Percentiles rank a stretch among this genome's conserved stretches.
These are phyloP conservation scores for Carposina sasakii DNA, from an alignment of 1,140 invertebrate genomes.

Conservation along the genomic window DNA sequence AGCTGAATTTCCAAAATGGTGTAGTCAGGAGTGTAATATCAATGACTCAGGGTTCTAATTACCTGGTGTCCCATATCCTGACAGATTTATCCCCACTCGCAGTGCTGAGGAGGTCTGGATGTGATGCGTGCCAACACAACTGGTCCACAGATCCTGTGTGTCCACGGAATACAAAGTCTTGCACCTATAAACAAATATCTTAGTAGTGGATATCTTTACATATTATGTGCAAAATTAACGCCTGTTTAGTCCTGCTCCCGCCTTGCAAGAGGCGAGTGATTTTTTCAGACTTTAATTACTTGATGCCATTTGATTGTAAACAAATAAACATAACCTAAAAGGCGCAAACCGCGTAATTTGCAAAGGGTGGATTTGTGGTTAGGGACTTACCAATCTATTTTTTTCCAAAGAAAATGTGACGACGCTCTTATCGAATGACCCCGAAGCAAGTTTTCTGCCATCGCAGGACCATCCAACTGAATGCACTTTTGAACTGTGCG, in stretches of 20 bases:
- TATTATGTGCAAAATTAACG: too few relatives aligned
- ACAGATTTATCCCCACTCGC: conserved; percentile 98
- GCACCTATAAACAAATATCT: conserved; percentile 85
- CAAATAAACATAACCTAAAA: too few relatives aligned
- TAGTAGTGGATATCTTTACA: too few relatives aligned
- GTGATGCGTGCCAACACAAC: conserved; percentile 95
- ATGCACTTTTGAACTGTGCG: conserved; percentile 95
- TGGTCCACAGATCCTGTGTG: conserved; percentile 98
- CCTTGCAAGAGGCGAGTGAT: too few relatives aligned
- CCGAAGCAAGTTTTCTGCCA: conserved; percentile 91
- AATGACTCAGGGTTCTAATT: too few relatives aligned
- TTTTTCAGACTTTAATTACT: too few relatives aligned
- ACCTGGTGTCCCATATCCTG: conserved; percentile 95
- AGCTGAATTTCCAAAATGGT: too few relatives aligned
- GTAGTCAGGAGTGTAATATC: too few relatives aligned
- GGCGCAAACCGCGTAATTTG: too few relatives aligned
- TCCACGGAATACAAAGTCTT: conserved; percentile 90
- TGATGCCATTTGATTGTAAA: too few relatives aligned
- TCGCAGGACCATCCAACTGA: conserved; percentile 98
- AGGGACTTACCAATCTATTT: conserved; percentile 89
- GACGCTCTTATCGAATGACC: conserved; percentile 96
- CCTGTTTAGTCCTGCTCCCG: too few relatives aligned
- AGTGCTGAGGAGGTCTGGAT: conserved; percentile 92
- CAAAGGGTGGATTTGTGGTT: too few relatives aligned
- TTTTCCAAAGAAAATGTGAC: conserved; percentile 90